Evolutionary conservation across 2,888 invertebrate species (phyloP), one percentile per base, ranked within the genome.

Genomic region (Drosophila kuntzei): DNA sequence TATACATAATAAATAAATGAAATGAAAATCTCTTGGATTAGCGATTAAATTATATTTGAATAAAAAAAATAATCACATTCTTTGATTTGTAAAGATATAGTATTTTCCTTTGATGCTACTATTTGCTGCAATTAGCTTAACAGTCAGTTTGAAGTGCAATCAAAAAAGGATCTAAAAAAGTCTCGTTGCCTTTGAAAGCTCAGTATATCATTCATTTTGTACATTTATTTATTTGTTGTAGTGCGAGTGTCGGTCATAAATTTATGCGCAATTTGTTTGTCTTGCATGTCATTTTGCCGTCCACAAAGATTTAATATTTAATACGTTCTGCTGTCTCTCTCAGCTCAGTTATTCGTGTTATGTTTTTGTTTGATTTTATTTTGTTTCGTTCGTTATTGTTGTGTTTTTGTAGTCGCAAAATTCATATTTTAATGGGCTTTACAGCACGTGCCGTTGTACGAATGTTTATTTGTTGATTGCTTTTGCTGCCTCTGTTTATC

Each of bases 221-320:
- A 71, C 63, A 75, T 59, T 67, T 78, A 69, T 69, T 71, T 71
- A 69, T 64, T 59, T 63, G 64, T 46, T 55, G 57, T 65, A 58
- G 53, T 62, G 61, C 65, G 44, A 62, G 65, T 50, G 67, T 60
- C 60, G 71, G 79, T 44, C 76, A 79, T 79, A 81, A 84, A 82
- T 76, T 84, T 81, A 69, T 74, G 69, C 74, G 71, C 81, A 80
- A 74, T 74, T 81, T 81, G 79, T 84, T 84, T 84, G 72, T 76
- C 70, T 76, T 84, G 71, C 83, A 83, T 83, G 83, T 69, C 83
- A 86, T 83, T 83, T 80, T 71, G 72, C 37, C 74, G 80, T 86
- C 74, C 83, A 61, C 87, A 80, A 79, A 84, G 83, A 86, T 84
- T 83, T 83, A 69, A 68, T 80, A 74, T 76, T 79, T 74, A 76